Conservation (phyloP, 2,888 invertebrate species). For the Hirudinaria manillensis region DNA sequence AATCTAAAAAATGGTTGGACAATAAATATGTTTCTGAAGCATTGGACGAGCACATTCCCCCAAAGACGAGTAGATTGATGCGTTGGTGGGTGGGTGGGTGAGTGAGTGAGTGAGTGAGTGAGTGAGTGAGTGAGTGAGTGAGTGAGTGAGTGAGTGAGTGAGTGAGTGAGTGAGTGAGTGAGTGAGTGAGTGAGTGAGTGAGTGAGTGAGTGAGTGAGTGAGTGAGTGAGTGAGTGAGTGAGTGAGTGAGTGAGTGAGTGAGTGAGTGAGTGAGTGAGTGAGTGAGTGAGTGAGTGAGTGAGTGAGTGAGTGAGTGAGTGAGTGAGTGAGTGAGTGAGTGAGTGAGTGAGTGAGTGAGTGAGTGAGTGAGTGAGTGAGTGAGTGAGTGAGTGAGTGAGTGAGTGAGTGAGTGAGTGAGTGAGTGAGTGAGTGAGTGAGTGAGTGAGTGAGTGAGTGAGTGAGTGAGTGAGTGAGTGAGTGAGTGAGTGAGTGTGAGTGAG, state of each 20-base stretch:
- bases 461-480: slow-evolving; percentile 7
- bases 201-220: slow-evolving; percentile 33
- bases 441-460: slow-evolving; percentile 7
- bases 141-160: slow-evolving; percentile 35
- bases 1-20: too few relatives aligned
- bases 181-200: slow-evolving; percentile 37
- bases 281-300: slow-evolving; percentile 7
- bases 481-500: slow-evolving; percentile 14
- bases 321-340: slow-evolving; percentile 7
- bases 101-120: background rate
- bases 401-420: slow-evolving; percentile 7
- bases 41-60: too few relatives aligned
- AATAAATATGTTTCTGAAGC: too few relatives aligned
- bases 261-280: slow-evolving; percentile 7
- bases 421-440: slow-evolving; percentile 7
- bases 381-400: slow-evolving; percentile 7
- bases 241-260: slow-evolving; percentile 21
- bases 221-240: slow-evolving; percentile 34
- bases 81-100: too few relatives aligned
- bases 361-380: slow-evolving; percentile 7
- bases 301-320: slow-evolving; percentile 7
- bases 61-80: too few relatives aligned
- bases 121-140: slow-evolving; percentile 12
- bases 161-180: slow-evolving; percentile 33
- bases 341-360: slow-evolving; percentile 7